Evolutionary conservation across 2,888 invertebrate species (phyloP), one percentile per base, ranked within the genome.

Genomic region (Orchesella flavescens): DNA sequence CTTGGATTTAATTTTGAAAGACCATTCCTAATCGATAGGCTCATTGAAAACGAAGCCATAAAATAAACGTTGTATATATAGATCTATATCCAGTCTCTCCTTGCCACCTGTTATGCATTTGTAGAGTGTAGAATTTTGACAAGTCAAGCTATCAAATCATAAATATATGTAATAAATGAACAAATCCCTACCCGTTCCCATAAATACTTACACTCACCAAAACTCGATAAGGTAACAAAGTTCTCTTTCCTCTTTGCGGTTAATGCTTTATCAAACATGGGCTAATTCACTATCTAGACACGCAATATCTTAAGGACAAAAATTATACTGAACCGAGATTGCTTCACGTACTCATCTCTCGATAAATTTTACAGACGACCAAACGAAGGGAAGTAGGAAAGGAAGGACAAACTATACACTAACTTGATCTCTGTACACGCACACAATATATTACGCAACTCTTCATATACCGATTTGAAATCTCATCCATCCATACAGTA

Each of bases 401-500:
- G n/a, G 49, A 49, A 49, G n/a, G 49, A 49, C 49, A 15, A 53
- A 23, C 19, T 71, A 10, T 23, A 53, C 17, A 49, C 21, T 1
- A 21, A 71, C 43, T 10, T 19, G 46, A 68, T 5, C 10, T 34
- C 3, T 34, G 34, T 34, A 34, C 34, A 17, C 9, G 1, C 34
- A 55, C 55, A 12, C 7, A 43, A 23, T 59, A 59, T 71, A 17
- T 49, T 34, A 34, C 34, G 49, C 49, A 49, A 49, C n/a, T 49
- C 44, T 49, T 49, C 55, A 57, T 34, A 55, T 71, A 55, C 23
- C 34, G 69, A 55, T 55, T 71, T 68, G 49, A 68, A 69, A 69
- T 53, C 53, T 69, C 53, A 21, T 69, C 23, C 53, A 7, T 49
- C 7, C 49, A 3, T 34, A n/a, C n/a, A n/a, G 59, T 69, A 46